These are phyloP conservation scores for Rugalucina vietnamica DNA, from an alignment of 2,888 invertebrate species.

Conservation along the genomic window DNA sequence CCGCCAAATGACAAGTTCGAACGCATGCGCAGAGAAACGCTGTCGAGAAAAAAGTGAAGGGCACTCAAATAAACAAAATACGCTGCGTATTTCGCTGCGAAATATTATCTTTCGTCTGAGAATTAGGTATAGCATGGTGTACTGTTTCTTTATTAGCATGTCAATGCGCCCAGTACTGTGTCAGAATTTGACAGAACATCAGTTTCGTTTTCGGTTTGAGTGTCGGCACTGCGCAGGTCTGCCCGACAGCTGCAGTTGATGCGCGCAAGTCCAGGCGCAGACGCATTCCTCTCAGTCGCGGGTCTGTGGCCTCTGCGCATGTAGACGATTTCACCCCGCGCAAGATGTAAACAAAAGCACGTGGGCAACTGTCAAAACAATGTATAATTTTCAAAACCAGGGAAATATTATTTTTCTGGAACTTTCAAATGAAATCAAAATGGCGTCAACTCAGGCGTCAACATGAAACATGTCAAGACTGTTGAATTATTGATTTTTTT, in stretches of 20 bases:
- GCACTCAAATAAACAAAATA: background rate
- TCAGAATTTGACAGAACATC: background rate
- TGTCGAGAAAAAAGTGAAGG: background rate
- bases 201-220: background rate
- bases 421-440: background rate
- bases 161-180: too few species aligned
- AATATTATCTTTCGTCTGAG: background rate
- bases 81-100: background rate
- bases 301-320: conserved; percentile 61
- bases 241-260: conserved; percentile 43
- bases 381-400: background rate
- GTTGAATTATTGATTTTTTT: too few species aligned
- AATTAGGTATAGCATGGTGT: background rate
- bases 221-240: conserved; percentile 53
- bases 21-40: background rate
- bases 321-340: conserved; percentile 45
- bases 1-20: background rate
- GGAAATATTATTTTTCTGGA: background rate
- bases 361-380: background rate
- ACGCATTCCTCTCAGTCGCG: conserved; percentile 86
- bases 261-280: conserved; percentile 98
- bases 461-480: too few species aligned
- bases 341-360: conserved; percentile 1
- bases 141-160: background rate
- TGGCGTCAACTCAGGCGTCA: too few species aligned